phyloP scores from a whole-genome alignment of 2,888 invertebrate genomes.

The Aporophyla lueneburgensis region DNA sequence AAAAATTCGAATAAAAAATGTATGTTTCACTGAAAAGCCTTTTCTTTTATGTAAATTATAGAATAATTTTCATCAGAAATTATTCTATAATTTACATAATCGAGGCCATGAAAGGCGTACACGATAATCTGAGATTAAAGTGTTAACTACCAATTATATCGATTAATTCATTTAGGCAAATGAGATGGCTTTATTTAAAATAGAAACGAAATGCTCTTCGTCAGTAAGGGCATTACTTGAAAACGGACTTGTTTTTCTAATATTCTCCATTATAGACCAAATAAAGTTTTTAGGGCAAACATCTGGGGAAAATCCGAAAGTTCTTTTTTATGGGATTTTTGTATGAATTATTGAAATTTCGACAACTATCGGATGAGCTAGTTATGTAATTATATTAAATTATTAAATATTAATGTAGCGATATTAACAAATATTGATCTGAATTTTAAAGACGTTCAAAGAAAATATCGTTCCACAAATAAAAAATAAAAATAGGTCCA shows the following conservation, averaged over 20 bases:
- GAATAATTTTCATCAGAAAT: background rate
- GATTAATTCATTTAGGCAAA: slow-evolving; percentile 2
- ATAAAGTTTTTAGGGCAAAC: no score
- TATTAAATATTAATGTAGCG: background rate
- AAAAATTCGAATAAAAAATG: background rate
- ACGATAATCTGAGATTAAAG: slow-evolving; percentile 14
- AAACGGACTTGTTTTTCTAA: background rate
- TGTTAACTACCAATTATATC: slow-evolving; percentile 7
- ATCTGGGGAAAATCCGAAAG: background rate
- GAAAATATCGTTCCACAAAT: background rate
- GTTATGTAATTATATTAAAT: background rate
- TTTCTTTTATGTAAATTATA: no score
- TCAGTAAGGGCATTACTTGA: background rate
- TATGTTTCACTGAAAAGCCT: background rate
- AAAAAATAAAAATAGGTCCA: background rate
- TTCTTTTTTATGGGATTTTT: background rate
- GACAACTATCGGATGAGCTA: background rate
- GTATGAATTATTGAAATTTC: background rate
- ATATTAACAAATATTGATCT: background rate
- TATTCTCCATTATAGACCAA: no score
- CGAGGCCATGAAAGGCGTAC: background rate
- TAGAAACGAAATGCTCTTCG: background rate
- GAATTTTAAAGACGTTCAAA: background rate
- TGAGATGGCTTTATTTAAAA: background rate
- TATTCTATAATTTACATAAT: slow-evolving; percentile 3